Conservation (phyloP, 2,113 vertebrate species). For the Seriola quinqueradiata region DNA sequence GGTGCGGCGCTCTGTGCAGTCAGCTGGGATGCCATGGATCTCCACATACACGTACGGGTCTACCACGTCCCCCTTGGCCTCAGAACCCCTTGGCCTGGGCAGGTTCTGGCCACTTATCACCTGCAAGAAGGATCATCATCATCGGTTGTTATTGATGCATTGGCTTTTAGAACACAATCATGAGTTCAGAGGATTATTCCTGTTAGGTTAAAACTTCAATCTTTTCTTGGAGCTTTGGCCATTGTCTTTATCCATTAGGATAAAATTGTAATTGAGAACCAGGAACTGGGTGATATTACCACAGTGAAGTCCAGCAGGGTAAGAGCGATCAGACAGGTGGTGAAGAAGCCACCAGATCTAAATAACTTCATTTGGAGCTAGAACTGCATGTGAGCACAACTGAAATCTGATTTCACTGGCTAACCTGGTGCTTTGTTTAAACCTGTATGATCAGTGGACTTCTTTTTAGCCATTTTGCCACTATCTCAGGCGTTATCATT, state of each 20-base stretch:
- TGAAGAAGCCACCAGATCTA: not conserved
- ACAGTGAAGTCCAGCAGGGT: not conserved
- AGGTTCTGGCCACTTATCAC: slow-evolving; percentile 96
- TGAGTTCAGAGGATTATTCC: not conserved
- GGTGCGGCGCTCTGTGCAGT: slow-evolving; percentile 95
- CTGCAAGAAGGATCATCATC: slow-evolving; percentile 73
- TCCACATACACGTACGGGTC: slow-evolving; percentile 96
- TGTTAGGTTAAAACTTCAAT: not conserved
- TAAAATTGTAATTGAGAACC: not conserved
- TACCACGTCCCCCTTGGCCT: slow-evolving; percentile 94
- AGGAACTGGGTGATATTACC: too few relatives aligned
- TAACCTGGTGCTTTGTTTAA: too few relatives aligned
- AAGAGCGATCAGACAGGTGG: not conserved
- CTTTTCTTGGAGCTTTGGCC: not conserved
- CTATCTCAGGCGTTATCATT: too few relatives aligned
- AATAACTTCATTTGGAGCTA: not conserved
- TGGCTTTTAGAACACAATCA: not conserved
- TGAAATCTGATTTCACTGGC: not conserved
- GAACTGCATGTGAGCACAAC: not conserved
- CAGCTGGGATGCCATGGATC: slow-evolving; percentile 95
- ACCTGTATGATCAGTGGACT: too few relatives aligned
- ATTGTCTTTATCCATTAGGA: not conserved
- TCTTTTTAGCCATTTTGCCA: too few relatives aligned
- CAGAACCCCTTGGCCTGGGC: slow-evolving; percentile 93
- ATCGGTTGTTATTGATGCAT: not conserved